phyloP scores from a whole-genome alignment of 2,888 invertebrate genomes.

The Synanthedon tipuliformis region DNA sequence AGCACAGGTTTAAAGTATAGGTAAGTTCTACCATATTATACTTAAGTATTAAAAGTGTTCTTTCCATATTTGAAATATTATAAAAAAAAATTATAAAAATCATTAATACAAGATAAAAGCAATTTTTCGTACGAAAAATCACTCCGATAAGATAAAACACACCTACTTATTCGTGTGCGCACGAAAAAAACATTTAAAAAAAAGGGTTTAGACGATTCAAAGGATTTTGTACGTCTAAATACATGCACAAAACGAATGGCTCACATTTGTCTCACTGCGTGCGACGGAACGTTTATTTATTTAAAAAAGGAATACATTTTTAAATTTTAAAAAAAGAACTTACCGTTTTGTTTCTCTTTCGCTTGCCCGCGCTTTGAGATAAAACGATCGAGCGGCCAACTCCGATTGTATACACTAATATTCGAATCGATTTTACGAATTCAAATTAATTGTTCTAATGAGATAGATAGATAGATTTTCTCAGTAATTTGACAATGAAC shows the following conservation, averaged over 20 bases:
- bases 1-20: no score
- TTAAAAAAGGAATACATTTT: slow-evolving; percentile 30
- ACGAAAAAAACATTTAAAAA: not conserved
- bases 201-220: slow-evolving; percentile 2
- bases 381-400: slow-evolving; percentile 8
- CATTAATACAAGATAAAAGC: not conserved
- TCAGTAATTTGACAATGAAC: no score
- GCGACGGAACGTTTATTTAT: slow-evolving; percentile 28
- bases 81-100: not conserved
- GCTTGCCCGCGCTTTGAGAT: slow-evolving; percentile 25
- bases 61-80: not conserved
- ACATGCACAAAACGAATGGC: slow-evolving; percentile 29
- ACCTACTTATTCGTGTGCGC: not conserved
- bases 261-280: slow-evolving; percentile 49
- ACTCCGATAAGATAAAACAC: not conserved
- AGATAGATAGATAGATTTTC: no score
- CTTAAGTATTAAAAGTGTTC: not conserved
- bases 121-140: not conserved
- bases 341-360: slow-evolving; percentile 40
- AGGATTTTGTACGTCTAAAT: slow-evolving; percentile 32
- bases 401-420: no score
- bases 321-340: slow-evolving; percentile 26
- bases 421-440: no score
- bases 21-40: no score
- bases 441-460: no score